phyloP scores from a whole-genome alignment of 2,888 invertebrate genomes.

The Athalia rosae region DNA sequence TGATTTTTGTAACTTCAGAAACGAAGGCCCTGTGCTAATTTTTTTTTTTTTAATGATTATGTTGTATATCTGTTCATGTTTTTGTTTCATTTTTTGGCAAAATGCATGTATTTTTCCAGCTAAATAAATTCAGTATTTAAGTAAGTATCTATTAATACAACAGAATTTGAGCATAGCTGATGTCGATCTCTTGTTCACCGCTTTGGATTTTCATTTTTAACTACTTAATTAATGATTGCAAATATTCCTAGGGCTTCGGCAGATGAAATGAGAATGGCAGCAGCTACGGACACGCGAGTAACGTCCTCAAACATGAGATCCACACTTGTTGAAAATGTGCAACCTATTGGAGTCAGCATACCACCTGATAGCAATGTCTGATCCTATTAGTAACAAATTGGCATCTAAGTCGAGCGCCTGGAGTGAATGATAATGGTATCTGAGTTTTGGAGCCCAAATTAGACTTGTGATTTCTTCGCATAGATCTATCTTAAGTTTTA shows the following conservation, averaged over 20 bases:
- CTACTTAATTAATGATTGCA: not conserved
- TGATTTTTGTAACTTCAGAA: not conserved
- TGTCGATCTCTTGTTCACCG: not conserved
- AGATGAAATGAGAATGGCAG: conserved; percentile 87
- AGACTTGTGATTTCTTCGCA: not conserved
- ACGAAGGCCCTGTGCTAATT: too few relatives aligned
- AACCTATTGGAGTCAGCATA: conserved; percentile 85
- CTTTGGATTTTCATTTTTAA: not conserved
- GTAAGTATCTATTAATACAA: too few relatives aligned
- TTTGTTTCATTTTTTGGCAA: conserved; percentile 3
- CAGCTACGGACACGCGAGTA: conserved; percentile 72
- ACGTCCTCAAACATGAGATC: conserved; percentile 80
- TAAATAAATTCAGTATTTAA: too few relatives aligned
- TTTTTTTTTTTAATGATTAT: too few relatives aligned
- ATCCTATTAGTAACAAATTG: conserved; percentile 60
- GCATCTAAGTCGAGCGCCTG: conserved; percentile 39
- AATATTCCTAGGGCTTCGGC: conserved; percentile 81
- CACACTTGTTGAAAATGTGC: conserved; percentile 87
- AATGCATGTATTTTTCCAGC: conserved; percentile 1
- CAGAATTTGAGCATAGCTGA: not conserved
- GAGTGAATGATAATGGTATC: conserved; percentile 27
- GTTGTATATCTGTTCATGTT: not conserved
- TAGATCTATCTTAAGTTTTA: not conserved
- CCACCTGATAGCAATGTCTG: conserved; percentile 83
- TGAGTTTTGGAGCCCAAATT: conserved; percentile 30